A percentile compares a stretch with the other conserved stretches of the same genome.
Evolutionary conservation across 1,140 invertebrate species (phyloP).

Genomic region (Zaprionus tsacasi): DNA sequence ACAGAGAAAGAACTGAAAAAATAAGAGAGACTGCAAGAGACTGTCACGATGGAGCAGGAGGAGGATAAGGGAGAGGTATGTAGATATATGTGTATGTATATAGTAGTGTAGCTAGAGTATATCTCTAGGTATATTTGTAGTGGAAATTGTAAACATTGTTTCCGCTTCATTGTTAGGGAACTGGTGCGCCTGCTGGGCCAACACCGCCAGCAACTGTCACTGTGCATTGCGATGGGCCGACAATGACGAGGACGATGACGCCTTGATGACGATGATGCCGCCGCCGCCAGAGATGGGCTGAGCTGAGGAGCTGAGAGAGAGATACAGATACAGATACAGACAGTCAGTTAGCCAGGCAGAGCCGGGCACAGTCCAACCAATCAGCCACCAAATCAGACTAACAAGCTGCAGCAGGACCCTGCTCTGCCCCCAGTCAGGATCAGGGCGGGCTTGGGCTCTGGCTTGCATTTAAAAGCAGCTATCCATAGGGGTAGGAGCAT

Average conservation of each 20-base stretch:
- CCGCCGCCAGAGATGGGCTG: slow-evolving; percentile 10
- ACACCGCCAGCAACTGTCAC: slow-evolving; percentile 50
- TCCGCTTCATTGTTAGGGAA: slow-evolving; percentile 74
- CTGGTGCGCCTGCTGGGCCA: slow-evolving; percentile 29
- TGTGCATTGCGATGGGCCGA: slow-evolving; percentile 44
- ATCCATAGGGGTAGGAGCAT: slow-evolving; percentile 15
- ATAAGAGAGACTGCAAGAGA: slow-evolving; percentile 13
- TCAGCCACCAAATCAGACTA: slow-evolving; percentile 80
- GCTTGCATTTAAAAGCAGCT: slow-evolving; percentile 76
- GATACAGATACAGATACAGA: not conserved
- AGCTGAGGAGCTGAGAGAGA: slow-evolving; percentile 37
- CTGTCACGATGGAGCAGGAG: slow-evolving; percentile 31
- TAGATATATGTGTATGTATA: slow-evolving; percentile 41
- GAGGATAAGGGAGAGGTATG: slow-evolving; percentile 23
- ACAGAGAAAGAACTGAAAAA: slow-evolving; percentile 51
- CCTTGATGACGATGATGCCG: slow-evolving; percentile 32
- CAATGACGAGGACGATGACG: slow-evolving; percentile 63
- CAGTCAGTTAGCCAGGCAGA: too few relatives aligned
- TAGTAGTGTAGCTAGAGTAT: slow-evolving; percentile 20
- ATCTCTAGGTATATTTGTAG: slow-evolving; percentile 24
- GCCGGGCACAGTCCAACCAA: slow-evolving; percentile 52
- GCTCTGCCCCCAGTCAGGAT: not conserved
- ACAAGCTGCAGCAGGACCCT: slow-evolving; percentile 52
- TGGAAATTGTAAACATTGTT: slow-evolving; percentile 79
- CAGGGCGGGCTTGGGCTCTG: slow-evolving; percentile 31